phyloP scores from a whole-genome alignment of 2,888 invertebrate species.

The Agonopterix alstromeriana region DNA sequence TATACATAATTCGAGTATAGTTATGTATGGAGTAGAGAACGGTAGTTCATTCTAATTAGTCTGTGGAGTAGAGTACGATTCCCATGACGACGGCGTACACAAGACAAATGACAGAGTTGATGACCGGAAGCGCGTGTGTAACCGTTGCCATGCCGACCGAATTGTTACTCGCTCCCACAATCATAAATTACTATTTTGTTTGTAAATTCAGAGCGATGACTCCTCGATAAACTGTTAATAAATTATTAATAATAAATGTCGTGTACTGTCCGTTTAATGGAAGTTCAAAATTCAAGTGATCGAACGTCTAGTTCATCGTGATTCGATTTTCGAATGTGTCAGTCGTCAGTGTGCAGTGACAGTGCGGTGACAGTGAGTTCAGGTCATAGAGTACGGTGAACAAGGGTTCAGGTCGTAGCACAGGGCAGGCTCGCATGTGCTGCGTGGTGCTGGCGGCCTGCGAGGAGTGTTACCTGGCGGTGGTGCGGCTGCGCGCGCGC shows the following conservation, averaged over 20 bases:
- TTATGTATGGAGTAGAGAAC: too few species aligned
- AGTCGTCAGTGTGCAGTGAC: background rate
- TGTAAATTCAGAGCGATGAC: too few species aligned
- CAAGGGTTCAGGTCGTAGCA: background rate
- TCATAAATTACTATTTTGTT: too few species aligned
- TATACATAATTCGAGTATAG: too few species aligned
- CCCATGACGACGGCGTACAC: background rate
- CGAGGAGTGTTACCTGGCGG: constrained; percentile 6
- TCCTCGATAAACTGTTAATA: too few species aligned
- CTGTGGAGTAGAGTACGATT: too few species aligned
- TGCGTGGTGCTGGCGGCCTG: constrained; percentile 30
- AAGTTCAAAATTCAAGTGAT: background rate
- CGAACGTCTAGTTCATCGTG: background rate
- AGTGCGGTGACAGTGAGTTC: background rate
- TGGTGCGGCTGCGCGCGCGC: constrained; percentile 12
- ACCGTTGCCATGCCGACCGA: constrained; percentile 34
- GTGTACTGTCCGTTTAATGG: too few species aligned
- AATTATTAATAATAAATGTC: too few species aligned
- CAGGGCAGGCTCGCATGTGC: constrained; percentile 33
- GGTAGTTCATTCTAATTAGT: too few species aligned
- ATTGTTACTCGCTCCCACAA: background rate
- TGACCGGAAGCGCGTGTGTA: constrained; percentile 38
- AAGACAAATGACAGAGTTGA: constrained; percentile 10
- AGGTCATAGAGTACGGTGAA: background rate
- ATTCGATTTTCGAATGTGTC: constrained; percentile 4